Conservation (phyloP, 2,888 invertebrate genomes). For the Tinea pellionella region DNA sequence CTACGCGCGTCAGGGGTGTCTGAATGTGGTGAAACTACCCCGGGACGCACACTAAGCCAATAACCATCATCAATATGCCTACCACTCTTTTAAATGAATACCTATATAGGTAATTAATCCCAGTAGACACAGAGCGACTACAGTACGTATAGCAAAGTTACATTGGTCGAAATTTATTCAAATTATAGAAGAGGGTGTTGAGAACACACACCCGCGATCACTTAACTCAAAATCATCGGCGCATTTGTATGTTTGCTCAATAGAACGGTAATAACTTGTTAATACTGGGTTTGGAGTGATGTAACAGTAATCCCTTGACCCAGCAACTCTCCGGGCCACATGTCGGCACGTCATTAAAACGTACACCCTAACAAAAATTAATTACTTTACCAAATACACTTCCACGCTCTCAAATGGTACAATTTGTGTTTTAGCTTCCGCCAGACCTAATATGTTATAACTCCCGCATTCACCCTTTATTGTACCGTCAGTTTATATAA, state of each 20-base stretch:
- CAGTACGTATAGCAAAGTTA: too few relatives aligned
- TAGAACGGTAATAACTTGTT: not conserved
- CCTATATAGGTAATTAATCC: too few relatives aligned
- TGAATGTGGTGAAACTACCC: too few relatives aligned
- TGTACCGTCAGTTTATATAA: not conserved
- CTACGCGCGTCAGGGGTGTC: too few relatives aligned
- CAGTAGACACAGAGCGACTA: too few relatives aligned
- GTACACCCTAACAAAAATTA: conserved; percentile 59
- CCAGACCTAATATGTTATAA: conserved; percentile 2
- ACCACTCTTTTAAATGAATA: too few relatives aligned
- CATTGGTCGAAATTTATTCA: too few relatives aligned
- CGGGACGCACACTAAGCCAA: too few relatives aligned
- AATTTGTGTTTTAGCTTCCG: conserved; percentile 30
- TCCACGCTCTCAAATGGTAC: conserved; percentile 38
- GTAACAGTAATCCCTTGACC: conserved; percentile 10
- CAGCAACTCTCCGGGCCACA: conserved; percentile 28
- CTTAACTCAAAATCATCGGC: not conserved
- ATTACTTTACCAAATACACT: conserved; percentile 52
- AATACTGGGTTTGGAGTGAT: conserved; percentile 3
- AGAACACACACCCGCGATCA: too few relatives aligned
- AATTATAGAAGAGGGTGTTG: too few relatives aligned
- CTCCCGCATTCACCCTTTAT: not conserved
- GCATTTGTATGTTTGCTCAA: not conserved
- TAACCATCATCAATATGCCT: too few relatives aligned
- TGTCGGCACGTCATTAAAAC: conserved; percentile 53